Evolutionary conservation across 2,797 vertebrate species (phyloP).

Genomic region (Xerus rutilus): DNA sequence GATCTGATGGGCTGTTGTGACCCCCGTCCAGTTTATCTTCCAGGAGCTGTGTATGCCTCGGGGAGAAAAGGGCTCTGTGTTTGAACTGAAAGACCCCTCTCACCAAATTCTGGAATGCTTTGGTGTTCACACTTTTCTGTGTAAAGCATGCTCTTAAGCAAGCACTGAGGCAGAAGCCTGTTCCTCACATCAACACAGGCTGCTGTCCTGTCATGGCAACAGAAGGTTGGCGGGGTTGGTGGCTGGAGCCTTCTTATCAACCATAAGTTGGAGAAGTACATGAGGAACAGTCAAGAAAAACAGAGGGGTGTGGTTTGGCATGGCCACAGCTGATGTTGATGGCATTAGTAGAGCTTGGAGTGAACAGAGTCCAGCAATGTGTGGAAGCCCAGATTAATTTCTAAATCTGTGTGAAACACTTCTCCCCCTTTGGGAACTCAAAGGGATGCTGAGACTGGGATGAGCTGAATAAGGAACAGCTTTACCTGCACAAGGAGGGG

Average conservation of each 20-base stretch:
- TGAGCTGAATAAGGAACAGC: neutral
- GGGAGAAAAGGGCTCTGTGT: neutral
- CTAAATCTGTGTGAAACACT: neutral
- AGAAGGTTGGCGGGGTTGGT: neutral
- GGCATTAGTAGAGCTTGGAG: neutral
- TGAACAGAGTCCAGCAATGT: neutral
- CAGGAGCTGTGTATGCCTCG: neutral
- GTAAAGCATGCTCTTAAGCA: too few species aligned
- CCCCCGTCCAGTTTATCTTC: neutral
- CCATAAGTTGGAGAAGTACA: neutral
- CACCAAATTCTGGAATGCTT: neutral
- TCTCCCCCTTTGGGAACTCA: neutral
- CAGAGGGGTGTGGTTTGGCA: neutral
- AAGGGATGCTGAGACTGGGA: neutral
- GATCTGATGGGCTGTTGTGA: neutral
- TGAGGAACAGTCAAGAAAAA: neutral
- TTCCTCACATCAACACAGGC: neutral
- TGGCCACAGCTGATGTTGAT: neutral
- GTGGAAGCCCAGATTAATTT: neutral
- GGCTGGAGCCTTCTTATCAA: neutral
- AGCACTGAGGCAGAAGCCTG: neutral
- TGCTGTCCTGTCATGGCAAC: neutral
- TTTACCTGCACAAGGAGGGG: neutral
- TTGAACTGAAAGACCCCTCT: neutral
- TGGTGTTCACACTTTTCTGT: neutral